phyloP scores from a whole-genome alignment of 2,888 invertebrate genomes.

The Cephus runcator region DNA sequence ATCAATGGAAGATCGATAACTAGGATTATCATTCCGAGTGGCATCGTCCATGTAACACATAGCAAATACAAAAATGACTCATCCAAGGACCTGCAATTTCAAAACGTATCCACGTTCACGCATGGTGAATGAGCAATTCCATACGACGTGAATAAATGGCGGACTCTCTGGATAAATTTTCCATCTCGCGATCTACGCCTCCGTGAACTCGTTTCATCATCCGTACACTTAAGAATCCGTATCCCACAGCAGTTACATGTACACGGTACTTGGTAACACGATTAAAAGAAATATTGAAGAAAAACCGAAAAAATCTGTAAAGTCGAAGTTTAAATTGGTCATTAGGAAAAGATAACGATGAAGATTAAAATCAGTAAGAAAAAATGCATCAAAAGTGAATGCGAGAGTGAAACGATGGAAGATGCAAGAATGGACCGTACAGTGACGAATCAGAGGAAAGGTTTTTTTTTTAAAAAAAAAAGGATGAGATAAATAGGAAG shows the following conservation, averaged over 20 bases:
- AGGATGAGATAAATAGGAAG: background rate
- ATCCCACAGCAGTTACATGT: background rate
- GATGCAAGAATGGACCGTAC: too few relatives aligned
- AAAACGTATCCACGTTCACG: slow-evolving; percentile 38
- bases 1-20: slow-evolving; percentile 36
- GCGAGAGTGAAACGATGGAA: too few relatives aligned
- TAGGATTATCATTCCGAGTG: slow-evolving; percentile 46
- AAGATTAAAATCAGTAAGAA: background rate
- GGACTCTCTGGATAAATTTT: slow-evolving; percentile 15
- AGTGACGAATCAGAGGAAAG: background rate
- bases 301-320: background rate
- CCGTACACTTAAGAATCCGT: background rate
- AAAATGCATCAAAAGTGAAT: background rate
- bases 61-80: slow-evolving; percentile 38
- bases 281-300: background rate
- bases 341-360: background rate
- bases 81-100: slow-evolving; percentile 44
- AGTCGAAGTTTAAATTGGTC: background rate
- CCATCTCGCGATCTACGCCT: background rate
- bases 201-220: slow-evolving; percentile 2
- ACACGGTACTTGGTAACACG: background rate
- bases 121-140: slow-evolving; percentile 33
- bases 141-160: slow-evolving; percentile 29
- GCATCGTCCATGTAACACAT: slow-evolving; percentile 49
- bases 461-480: background rate